A percentile compares a stretch with the other conserved stretches of the same genome.
Evolutionary conservation across 2,888 invertebrate species (phyloP).

Genomic region (Lampropteryx suffumata): DNA sequence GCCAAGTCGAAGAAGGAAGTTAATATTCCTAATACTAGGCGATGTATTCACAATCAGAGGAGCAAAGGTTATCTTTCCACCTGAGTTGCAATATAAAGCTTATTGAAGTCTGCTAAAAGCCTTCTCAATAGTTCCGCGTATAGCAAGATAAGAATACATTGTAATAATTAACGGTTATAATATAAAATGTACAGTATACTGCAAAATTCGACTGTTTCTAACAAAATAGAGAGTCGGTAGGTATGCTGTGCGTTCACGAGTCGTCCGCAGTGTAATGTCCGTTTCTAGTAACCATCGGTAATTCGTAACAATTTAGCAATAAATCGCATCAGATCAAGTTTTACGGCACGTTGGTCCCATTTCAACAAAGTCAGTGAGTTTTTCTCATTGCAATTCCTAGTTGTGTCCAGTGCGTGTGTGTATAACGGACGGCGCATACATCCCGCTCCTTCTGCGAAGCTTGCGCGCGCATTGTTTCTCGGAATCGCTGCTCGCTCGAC

Average conservation of each 20-base stretch:
- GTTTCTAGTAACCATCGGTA: slow-evolving; percentile 60
- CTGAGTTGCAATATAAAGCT: neutral
- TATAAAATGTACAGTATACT: too few relatives aligned
- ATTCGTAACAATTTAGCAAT: slow-evolving; percentile 71
- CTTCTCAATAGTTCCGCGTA: neutral
- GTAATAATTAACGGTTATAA: too few relatives aligned
- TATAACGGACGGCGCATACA: slow-evolving; percentile 63
- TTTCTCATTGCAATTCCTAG: slow-evolving; percentile 76
- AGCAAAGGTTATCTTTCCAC: slow-evolving; percentile 1
- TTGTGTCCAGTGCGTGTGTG: slow-evolving; percentile 55
- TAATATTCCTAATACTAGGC: too few relatives aligned
- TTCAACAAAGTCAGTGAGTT: slow-evolving; percentile 73
- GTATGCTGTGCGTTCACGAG: neutral
- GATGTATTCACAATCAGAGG: neutral
- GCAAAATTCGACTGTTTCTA: too few relatives aligned
- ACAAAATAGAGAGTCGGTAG: neutral
- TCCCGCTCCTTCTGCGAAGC: slow-evolving; percentile 77
- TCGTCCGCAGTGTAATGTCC: slow-evolving; percentile 6
- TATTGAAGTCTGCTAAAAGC: slow-evolving; percentile 6
- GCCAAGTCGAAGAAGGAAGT: too few relatives aligned
- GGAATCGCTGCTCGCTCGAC: slow-evolving; percentile 68
- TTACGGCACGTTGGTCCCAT: slow-evolving; percentile 64
- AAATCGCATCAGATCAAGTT: slow-evolving; percentile 59
- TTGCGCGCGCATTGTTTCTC: slow-evolving; percentile 73
- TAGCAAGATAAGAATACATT: neutral